Conservation (phyloP, 2,797 vertebrate species). For the Lagodon rhomboides region DNA sequence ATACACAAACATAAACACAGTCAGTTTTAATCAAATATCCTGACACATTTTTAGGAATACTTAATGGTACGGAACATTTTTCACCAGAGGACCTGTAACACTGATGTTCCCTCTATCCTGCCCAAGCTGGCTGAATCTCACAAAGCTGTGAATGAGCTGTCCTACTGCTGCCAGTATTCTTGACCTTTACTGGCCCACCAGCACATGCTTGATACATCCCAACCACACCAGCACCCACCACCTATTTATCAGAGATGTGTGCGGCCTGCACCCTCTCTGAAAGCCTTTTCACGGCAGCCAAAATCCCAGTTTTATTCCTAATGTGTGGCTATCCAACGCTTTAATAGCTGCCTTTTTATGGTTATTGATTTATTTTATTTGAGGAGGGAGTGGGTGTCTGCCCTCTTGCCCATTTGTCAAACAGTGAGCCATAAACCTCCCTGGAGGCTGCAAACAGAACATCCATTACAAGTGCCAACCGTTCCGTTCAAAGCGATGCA, state of each 20-base stretch:
- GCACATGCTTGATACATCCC: constrained; percentile 68
- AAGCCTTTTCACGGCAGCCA: constrained; percentile 71
- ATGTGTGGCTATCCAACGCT: constrained; percentile 60
- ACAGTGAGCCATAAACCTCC: constrained; percentile 64
- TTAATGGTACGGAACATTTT: constrained; percentile 34
- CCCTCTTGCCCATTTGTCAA: constrained; percentile 65
- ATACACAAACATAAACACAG: constrained; percentile 47
- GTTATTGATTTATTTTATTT: constrained; percentile 76
- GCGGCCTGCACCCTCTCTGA: constrained; percentile 36
- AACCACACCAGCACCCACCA: constrained; percentile 57
- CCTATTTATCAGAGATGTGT: constrained; percentile 68
- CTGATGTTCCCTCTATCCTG: constrained; percentile 32
- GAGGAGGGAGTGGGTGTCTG: constrained; percentile 48
- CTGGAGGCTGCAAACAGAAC: constrained; percentile 56
- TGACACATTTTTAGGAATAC: constrained; percentile 19
- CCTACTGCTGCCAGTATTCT: constrained; percentile 63
- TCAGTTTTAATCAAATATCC: constrained; percentile 40
- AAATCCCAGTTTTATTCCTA: constrained; percentile 65
- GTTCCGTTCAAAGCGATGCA: constrained; percentile 47
- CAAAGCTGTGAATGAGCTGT: constrained; percentile 64
- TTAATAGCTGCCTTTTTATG: constrained; percentile 75
- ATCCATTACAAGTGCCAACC: constrained; percentile 50
- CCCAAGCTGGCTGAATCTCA: constrained; percentile 46
- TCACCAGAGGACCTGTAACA: constrained; percentile 24
- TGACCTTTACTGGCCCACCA: constrained; percentile 61